phyloP scores from a whole-genome alignment of 1,140 invertebrate species.

The Ips nitidus region DNA sequence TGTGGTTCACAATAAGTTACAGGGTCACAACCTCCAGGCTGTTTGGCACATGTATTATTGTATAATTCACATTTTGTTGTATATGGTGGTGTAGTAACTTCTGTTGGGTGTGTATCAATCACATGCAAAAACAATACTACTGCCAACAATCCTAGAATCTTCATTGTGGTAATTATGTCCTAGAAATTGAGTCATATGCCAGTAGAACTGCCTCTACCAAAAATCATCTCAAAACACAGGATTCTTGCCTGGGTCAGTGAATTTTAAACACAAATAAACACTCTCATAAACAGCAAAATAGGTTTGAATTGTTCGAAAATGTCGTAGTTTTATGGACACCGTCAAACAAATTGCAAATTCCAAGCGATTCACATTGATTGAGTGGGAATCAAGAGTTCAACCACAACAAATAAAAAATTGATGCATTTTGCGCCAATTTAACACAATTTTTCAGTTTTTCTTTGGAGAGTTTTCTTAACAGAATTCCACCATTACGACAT shows the following conservation, averaged over 20 bases:
- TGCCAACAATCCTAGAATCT: not conserved
- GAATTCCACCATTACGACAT: too few species aligned
- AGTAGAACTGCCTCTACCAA: not conserved
- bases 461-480: too few species aligned
- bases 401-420: too few species aligned
- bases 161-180: not conserved
- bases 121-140: not conserved
- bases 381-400: too few species aligned
- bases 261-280: not conserved
- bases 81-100: not conserved
- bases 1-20: conserved; percentile 57
- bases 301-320: too few species aligned
- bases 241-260: not conserved
- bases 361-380: too few species aligned
- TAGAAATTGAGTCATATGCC: not conserved
- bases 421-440: too few species aligned
- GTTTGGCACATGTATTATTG: conserved; percentile 61
- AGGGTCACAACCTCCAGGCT: conserved; percentile 52
- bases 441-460: too few species aligned
- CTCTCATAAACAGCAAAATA: not conserved
- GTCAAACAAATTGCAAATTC: too few species aligned
- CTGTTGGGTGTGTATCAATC: not conserved
- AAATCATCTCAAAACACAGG: not conserved
- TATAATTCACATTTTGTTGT: conserved; percentile 60
- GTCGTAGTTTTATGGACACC: too few species aligned